phyloP scores from a whole-genome alignment of 2,797 vertebrate species.

The Neosilurus mollespiculum region DNA sequence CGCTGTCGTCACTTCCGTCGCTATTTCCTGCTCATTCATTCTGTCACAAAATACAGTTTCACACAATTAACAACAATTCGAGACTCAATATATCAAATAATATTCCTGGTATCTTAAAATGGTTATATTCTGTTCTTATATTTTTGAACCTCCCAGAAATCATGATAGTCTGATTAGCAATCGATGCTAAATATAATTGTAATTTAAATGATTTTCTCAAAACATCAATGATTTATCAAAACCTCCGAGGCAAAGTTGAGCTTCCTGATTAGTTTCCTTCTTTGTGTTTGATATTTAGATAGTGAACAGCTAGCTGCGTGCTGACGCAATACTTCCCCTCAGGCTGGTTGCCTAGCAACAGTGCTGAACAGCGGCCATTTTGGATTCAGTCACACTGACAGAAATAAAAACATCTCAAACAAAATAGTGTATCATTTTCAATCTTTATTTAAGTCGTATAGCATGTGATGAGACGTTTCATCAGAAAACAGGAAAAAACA shows the following conservation, averaged over 20 bases:
- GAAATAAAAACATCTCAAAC: not conserved
- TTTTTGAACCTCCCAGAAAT: too few relatives aligned
- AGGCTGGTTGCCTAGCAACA: slow-evolving; percentile 17
- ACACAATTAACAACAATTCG: too few relatives aligned
- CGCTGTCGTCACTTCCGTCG: slow-evolving; percentile 8
- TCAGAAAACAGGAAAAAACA: slow-evolving; percentile 3
- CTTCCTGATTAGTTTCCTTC: too few relatives aligned
- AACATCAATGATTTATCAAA: too few relatives aligned
- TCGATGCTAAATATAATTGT: too few relatives aligned
- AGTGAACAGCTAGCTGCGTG: not conserved
- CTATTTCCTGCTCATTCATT: not conserved
- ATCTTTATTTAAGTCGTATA: slow-evolving; percentile 19
- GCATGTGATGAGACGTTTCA: not conserved
- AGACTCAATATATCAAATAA: too few relatives aligned
- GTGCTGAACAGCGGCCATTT: slow-evolving; percentile 1
- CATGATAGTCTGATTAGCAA: too few relatives aligned
- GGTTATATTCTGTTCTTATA: too few relatives aligned
- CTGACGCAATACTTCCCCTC: not conserved
- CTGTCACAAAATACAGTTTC: not conserved
- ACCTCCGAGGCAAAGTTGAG: too few relatives aligned
- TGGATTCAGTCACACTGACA: not conserved
- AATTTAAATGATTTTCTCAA: too few relatives aligned
- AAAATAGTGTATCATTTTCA: not conserved
- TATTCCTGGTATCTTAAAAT: too few relatives aligned
- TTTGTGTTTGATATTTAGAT: too few relatives aligned